Conservation (phyloP, 2,888 invertebrate genomes). For the Torymus aiolomorphi region DNA sequence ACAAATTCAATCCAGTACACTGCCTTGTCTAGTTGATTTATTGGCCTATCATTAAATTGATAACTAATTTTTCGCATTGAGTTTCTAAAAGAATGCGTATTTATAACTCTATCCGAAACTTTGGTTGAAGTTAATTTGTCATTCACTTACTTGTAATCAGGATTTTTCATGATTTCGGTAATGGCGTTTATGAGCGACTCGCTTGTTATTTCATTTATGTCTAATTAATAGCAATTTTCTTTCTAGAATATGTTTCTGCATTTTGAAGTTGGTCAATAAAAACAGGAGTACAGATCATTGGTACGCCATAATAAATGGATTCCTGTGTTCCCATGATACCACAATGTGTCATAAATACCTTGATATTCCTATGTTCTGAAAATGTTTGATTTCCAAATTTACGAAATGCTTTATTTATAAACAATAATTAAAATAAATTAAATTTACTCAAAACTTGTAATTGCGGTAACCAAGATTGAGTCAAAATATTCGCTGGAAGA, state of each 20-base stretch:
- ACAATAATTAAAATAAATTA: background rate
- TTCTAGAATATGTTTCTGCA: too few species aligned
- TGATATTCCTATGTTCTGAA: constrained; percentile 67
- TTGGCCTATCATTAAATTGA: constrained; percentile 76
- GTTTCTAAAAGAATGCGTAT: background rate
- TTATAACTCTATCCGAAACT: background rate
- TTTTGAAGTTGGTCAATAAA: constrained; percentile 63
- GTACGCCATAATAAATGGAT: constrained; percentile 63
- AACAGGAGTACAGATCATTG: constrained; percentile 65
- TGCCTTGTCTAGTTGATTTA: constrained; percentile 79
- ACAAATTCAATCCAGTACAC: constrained; percentile 84
- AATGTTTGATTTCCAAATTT: background rate
- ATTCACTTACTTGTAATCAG: background rate
- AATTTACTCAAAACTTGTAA: constrained; percentile 64
- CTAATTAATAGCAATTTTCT: constrained; percentile 5
- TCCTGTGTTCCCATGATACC: constrained; percentile 65
- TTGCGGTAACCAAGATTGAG: constrained; percentile 68
- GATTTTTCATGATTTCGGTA: background rate
- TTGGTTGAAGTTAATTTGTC: background rate
- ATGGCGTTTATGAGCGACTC: background rate
- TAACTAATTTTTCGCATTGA: background rate
- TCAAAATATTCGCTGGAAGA: constrained; percentile 69
- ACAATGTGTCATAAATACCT: constrained; percentile 65
- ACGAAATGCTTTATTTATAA: too few species aligned
- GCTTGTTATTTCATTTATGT: background rate